Evolutionary conservation across 2,888 invertebrate genomes (phyloP), one percentile per base, ranked within the genome.

Genomic region (Amphimallon solstitiale): DNA sequence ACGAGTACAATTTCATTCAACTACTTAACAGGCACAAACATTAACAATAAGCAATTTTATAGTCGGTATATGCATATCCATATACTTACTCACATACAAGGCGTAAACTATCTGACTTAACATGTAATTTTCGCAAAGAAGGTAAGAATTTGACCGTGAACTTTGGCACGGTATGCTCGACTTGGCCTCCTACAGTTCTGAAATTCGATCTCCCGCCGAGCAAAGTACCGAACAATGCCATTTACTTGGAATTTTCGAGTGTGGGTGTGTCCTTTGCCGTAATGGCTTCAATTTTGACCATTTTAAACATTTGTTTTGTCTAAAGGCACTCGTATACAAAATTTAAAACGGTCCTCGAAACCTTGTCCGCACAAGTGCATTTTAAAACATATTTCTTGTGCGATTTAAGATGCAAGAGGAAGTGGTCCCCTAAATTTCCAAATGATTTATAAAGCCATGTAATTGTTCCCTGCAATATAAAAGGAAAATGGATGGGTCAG

Each of bases 131-230:
- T 60, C 52, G 34, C 60, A 14, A 38, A 59, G 60, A 65, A 46
- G 34, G 54, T 60, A 64, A 61, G 54, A 65, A 66, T 52, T 21
- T 70, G 72, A 69, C 74, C 74, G 73, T 74, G 74, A 74, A 74
- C 74, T 74, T 74, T 74, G 72, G 65, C 74, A 71, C 66, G 65
- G 62, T 45, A 56, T 34, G 68, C 68, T 71, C 71, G 72, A 67
- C 56, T 69, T 66, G 70, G 67, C 72, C 60, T 71, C 71, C 70
- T 68, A 68, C 71, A 66, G 69, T 62, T 70, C 62, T 65, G 73
- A 72, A 73, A 73, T 71, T 66, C 63, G 72, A 73, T 72, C 69
- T 66, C 68, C 66, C n/a, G 67, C 56, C 46, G 62, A 34, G 35
- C 54, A 46, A 60, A 65, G 46, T 48, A 29, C 66, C 63, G 65